phyloP scores from a whole-genome alignment of 2,888 invertebrate species.

The Hirtodrosophila histrioides region DNA sequence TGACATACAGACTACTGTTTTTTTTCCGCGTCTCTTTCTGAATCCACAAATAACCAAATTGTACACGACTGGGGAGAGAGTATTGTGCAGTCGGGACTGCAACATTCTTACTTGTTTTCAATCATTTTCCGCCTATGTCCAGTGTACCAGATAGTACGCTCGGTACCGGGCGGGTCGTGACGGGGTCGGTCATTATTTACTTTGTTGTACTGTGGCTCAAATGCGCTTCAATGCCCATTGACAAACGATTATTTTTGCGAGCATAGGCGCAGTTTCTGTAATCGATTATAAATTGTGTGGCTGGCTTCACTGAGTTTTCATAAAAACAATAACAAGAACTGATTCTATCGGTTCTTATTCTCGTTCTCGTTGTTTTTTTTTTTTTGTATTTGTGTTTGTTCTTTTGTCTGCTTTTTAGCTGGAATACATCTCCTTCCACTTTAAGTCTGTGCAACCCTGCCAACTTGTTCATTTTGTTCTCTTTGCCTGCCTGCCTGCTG shows the following conservation, averaged over 20 bases:
- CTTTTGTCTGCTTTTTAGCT: slow-evolving; percentile 49
- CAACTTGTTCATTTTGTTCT: slow-evolving; percentile 38
- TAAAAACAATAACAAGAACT: slow-evolving; percentile 16
- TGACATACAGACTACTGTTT: too few species aligned
- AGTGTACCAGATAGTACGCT: background rate
- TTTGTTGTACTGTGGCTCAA: slow-evolving; percentile 13
- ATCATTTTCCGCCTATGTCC: background rate
- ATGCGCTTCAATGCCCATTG: slow-evolving; percentile 36
- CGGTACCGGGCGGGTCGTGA: background rate
- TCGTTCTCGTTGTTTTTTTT: slow-evolving; percentile 24
- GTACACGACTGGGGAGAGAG: too few species aligned
- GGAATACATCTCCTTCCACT: slow-evolving; percentile 37
- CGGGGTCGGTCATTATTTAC: slow-evolving; percentile 2
- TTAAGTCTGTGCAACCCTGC: slow-evolving; percentile 30
- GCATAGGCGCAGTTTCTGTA: slow-evolving; percentile 21
- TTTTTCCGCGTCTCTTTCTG: too few species aligned
- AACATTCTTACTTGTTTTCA: too few species aligned
- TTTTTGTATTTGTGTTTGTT: slow-evolving; percentile 22
- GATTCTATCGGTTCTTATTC: slow-evolving; percentile 33
- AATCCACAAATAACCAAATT: too few species aligned
- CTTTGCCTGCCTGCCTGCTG: background rate
- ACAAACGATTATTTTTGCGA: slow-evolving; percentile 42
- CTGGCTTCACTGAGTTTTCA: slow-evolving; percentile 1
- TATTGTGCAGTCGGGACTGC: too few species aligned
- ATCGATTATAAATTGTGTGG: slow-evolving; percentile 41